These are phyloP conservation scores for Drosophila sechellia DNA, from an alignment of 1,140 invertebrate genomes.

Conservation along the genomic window DNA sequence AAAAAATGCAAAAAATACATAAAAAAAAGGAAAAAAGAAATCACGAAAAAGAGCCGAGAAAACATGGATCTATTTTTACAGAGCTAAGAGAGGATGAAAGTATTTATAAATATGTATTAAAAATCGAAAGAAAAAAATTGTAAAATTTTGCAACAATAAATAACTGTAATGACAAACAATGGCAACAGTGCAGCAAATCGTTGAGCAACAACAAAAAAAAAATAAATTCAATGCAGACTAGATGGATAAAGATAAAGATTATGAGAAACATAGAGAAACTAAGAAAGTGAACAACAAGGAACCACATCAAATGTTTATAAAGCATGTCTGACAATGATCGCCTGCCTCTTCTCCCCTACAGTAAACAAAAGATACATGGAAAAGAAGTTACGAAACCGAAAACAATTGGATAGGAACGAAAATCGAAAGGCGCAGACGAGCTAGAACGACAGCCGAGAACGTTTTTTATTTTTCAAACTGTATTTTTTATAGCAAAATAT, in stretches of 20 bases:
- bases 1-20: constrained; percentile 59
- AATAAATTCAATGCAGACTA: constrained; percentile 41
- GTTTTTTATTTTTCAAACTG: constrained; percentile 79
- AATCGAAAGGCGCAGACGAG: constrained; percentile 14
- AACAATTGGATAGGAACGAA: constrained; percentile 6
- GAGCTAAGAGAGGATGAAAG: constrained; percentile 64
- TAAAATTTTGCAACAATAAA: constrained; percentile 70
- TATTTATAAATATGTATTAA: constrained; percentile 80
- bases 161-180: constrained; percentile 53
- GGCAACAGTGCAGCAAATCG: constrained; percentile 43
- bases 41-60: constrained; percentile 55
- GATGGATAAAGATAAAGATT: constrained; percentile 19
- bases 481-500: constrained; percentile 79
- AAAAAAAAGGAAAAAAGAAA: constrained; percentile 45
- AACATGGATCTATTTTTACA: constrained; percentile 80
- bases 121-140: constrained; percentile 70
- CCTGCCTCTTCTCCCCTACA: constrained; percentile 55
- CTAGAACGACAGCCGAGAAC: constrained; percentile 58
- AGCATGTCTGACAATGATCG: constrained; percentile 66
- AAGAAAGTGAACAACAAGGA: constrained; percentile 65
- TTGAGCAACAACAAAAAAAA: constrained; percentile 66
- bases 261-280: constrained; percentile 19
- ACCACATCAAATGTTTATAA: constrained; percentile 70
- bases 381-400: constrained; percentile 15
- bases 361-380: constrained; percentile 25